Base-by-base conservation (phyloP, 2,113 vertebrate genomes). In the Prionailurus viverrinus region DNA sequence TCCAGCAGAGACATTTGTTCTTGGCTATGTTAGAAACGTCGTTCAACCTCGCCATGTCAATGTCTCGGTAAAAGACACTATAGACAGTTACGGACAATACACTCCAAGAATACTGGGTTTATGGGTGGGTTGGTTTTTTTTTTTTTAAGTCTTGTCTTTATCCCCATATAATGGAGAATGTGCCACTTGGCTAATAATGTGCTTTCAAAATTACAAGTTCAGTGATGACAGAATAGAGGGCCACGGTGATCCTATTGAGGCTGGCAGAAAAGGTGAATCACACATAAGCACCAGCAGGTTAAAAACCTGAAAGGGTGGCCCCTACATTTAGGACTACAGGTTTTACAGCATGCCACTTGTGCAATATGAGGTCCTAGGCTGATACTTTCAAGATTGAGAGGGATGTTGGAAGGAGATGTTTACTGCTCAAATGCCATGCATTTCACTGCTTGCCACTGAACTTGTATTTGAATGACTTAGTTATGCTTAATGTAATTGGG, bases 401-500 rank as follows among this genome's bases (percentile, higher is more conserved):
- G 93, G 93, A 45, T 31, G 80, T 65, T 5, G 69, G 95, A 65
- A 94, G 85, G 95, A 95, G 93, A 80, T 86, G 69, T 90, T 94
- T 68, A 36, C 65, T 79, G 14, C 83, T 95, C 5, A 5, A 96
- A 97, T 1, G 8, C 98, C 98, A 61, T 27, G 33, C 96, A 89
- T 97, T 97, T 41, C 53, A 81, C 97, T 61, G 25, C 0, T 98
- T 94, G 97, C 98, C 96, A 69, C 98, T 96, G 97, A 97, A 98
- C 96, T 97, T 98, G 97, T 98, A 97, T 97, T 97, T 98, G 97
- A 98, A 98, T 99, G 98, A 99, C 98, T 98, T 96, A 97, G 98
- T 98, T 82, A 98, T 89, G 97, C 95, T 98, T 99, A 97, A 98
- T 98, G 69, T 98, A 99, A 98, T 98, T 99, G 98, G 98, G 98